Conservation (phyloP, 2,888 invertebrate species). For the Colletes collaris region DNA sequence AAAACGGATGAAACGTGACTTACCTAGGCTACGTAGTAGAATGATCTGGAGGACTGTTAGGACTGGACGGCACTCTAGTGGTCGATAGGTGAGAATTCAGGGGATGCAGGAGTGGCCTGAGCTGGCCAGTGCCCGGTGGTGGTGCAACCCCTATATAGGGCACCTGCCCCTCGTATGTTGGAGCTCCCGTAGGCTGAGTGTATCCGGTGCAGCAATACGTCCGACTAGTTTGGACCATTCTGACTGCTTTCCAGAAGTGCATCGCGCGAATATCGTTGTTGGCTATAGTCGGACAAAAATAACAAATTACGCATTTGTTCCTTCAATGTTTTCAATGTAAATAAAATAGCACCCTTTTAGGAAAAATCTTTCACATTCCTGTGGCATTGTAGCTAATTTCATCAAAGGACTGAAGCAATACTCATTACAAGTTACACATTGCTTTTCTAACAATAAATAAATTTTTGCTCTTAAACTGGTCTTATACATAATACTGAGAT, state of each 20-base stretch:
- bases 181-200: conserved; percentile 53
- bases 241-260: conserved; percentile 67
- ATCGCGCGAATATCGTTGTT: conserved; percentile 70
- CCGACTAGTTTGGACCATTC: conserved; percentile 57
- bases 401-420: neutral
- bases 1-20: conserved; percentile 48
- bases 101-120: conserved; percentile 63
- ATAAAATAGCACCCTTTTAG: neutral
- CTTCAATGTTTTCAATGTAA: neutral
- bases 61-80: conserved; percentile 52
- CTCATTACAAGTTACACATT: neutral
- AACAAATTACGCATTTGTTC: neutral
- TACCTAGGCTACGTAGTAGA: conserved; percentile 74
- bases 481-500: no score
- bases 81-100: conserved; percentile 64
- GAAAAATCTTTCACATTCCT: neutral
- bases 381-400: no score
- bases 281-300: conserved; percentile 58
- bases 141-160: conserved; percentile 72
- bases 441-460: neutral
- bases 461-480: neutral
- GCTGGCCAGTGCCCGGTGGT: conserved; percentile 59
- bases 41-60: conserved; percentile 72
- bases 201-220: conserved; percentile 34
- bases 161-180: conserved; percentile 74